These are phyloP conservation scores for Peromyscus californicus DNA, from an alignment of 2,113 vertebrate genomes.

Conservation along the genomic window DNA sequence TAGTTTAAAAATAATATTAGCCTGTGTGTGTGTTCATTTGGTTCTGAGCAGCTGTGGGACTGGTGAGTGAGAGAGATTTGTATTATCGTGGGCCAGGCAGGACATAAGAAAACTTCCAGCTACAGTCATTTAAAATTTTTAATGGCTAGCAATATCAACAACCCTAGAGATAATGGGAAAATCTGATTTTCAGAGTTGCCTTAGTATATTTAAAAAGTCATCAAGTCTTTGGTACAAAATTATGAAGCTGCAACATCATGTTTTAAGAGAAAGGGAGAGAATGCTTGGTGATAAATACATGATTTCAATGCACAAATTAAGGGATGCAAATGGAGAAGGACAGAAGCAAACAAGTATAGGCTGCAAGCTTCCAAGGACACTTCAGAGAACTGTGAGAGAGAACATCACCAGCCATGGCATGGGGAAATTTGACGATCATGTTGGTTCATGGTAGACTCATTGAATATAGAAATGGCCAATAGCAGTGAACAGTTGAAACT, in stretches of 20 bases:
- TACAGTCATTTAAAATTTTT: neutral
- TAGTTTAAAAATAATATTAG: too few species aligned
- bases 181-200: constrained; percentile 27
- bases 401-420: neutral
- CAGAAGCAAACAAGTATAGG: neutral
- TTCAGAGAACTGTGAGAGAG: neutral
- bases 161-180: neutral
- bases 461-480: neutral
- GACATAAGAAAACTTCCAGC: too few species aligned
- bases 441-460: neutral
- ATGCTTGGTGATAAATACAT: neutral
- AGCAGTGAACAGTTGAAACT: neutral
- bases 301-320: neutral
- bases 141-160: neutral
- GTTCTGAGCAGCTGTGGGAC: too few species aligned
- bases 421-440: neutral
- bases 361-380: neutral
- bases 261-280: neutral
- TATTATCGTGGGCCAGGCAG: too few species aligned
- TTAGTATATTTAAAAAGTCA: neutral
- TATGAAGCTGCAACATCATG: neutral
- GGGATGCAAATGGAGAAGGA: neutral
- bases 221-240: neutral
- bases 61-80: too few species aligned
- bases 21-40: too few species aligned